phyloP scores from a whole-genome alignment of 2,888 invertebrate genomes.

The Linnaemya tessellans region DNA sequence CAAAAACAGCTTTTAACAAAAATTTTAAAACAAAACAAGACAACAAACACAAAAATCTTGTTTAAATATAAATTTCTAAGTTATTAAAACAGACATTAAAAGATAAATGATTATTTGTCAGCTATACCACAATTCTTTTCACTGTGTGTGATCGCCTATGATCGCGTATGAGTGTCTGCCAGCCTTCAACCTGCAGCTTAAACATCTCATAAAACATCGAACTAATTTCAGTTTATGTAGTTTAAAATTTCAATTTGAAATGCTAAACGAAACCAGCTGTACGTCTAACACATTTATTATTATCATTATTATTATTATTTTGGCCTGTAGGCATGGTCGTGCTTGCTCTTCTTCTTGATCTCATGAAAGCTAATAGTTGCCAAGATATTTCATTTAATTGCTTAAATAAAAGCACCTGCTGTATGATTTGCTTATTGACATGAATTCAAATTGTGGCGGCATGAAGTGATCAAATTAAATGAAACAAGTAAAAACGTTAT shows the following conservation, averaged over 20 bases:
- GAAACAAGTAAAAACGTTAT: too few relatives aligned
- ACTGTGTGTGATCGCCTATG: constrained; percentile 8
- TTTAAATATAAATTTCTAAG: constrained; percentile 19
- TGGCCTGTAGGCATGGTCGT: not conserved
- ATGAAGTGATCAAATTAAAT: too few relatives aligned
- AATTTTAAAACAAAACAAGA: constrained; percentile 14
- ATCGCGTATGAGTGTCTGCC: not conserved
- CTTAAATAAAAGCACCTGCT: not conserved
- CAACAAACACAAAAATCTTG: not conserved
- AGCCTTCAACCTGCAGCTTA: constrained; percentile 1
- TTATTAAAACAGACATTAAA: constrained; percentile 12
- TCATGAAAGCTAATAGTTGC: not conserved
- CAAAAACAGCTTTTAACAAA: constrained; percentile 28
- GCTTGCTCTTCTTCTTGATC: not conserved
- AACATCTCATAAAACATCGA: constrained; percentile 17
- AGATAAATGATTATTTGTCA: not conserved
- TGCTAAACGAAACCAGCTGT: not conserved
- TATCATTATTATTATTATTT: not conserved
- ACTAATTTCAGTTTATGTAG: constrained; percentile 29
- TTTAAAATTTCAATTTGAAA: constrained; percentile 4
- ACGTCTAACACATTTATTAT: too few relatives aligned
- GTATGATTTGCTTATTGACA: not conserved
- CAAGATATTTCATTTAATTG: constrained; percentile 4
- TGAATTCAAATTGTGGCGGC: constrained; percentile 5
- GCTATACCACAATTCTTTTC: not conserved